phyloP scores from a whole-genome alignment of 2,888 invertebrate species.

The Mythimna impura region DNA sequence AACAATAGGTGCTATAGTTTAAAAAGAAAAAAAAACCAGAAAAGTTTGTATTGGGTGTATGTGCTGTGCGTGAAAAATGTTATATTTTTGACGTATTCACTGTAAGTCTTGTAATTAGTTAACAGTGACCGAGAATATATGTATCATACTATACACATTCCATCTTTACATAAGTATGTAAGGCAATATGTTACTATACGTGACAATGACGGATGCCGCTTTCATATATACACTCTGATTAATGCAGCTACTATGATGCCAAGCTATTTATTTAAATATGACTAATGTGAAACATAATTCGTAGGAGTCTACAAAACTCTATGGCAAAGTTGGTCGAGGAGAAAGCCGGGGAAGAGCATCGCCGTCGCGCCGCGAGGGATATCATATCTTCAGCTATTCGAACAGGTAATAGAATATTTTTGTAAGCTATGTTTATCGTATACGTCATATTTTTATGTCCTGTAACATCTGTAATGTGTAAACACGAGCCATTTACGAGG shows the following conservation, averaged over 20 bases:
- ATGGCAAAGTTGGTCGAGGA: constrained; percentile 91
- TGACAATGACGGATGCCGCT: constrained; percentile 53
- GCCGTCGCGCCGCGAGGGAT: constrained; percentile 92
- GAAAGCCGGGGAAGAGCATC: constrained; percentile 86
- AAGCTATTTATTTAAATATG: constrained; percentile 61
- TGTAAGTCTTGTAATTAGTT: constrained; percentile 14
- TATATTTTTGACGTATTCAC: too few species aligned
- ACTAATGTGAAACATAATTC: constrained; percentile 50
- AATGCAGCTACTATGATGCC: constrained; percentile 55
- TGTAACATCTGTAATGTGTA: constrained; percentile 1
- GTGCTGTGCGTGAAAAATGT: too few species aligned
- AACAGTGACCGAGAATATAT: constrained; percentile 17
- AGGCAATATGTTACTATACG: constrained; percentile 30
- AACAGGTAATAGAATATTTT: constrained; percentile 74
- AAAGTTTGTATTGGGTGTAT: too few species aligned
- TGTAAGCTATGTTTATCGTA: background rate
- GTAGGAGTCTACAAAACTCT: constrained; percentile 91
- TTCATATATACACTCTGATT: constrained; percentile 52
- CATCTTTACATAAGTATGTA: constrained; percentile 39
- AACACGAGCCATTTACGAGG: constrained; percentile 2
- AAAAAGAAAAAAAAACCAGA: too few species aligned
- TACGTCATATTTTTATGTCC: constrained; percentile 3
- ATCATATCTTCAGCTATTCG: constrained; percentile 93
- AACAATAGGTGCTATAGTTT: too few species aligned
- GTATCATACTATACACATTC: constrained; percentile 14